phyloP scores from a whole-genome alignment of 2,797 vertebrate genomes.

The Pipistrellus pipistrellus region DNA sequence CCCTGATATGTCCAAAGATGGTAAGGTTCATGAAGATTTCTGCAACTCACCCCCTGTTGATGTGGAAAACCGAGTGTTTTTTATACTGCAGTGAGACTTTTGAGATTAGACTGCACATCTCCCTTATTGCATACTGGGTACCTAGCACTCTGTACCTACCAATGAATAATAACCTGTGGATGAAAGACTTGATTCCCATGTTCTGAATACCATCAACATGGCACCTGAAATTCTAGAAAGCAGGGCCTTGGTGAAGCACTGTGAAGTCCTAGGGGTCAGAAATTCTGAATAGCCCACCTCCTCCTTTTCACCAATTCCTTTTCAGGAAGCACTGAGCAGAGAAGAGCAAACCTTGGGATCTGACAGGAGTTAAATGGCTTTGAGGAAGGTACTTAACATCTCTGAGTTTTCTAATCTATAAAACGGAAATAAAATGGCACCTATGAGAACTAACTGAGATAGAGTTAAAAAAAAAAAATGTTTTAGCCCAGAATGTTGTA shows the following conservation, averaged over 20 bases:
- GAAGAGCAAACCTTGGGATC: not conserved
- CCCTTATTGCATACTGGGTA: not conserved
- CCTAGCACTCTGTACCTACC: not conserved
- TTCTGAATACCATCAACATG: not conserved
- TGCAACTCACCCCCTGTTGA: not conserved
- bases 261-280: not conserved
- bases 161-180: not conserved
- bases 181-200: not conserved
- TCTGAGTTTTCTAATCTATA: constrained; percentile 34
- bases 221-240: not conserved
- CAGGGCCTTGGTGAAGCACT: not conserved
- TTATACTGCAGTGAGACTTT: not conserved
- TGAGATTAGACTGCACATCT: not conserved
- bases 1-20: not conserved
- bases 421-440: not conserved
- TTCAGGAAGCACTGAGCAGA: not conserved
- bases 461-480: not conserved
- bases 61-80: not conserved
- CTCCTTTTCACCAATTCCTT: not conserved
- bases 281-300: not conserved
- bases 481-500: not conserved
- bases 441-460: not conserved
- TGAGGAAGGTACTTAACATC: not conserved
- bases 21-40: not conserved
- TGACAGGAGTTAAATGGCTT: not conserved